Evolutionary conservation across 2,113 vertebrate species (phyloP).

Genomic region (Spilogale gracilis): DNA sequence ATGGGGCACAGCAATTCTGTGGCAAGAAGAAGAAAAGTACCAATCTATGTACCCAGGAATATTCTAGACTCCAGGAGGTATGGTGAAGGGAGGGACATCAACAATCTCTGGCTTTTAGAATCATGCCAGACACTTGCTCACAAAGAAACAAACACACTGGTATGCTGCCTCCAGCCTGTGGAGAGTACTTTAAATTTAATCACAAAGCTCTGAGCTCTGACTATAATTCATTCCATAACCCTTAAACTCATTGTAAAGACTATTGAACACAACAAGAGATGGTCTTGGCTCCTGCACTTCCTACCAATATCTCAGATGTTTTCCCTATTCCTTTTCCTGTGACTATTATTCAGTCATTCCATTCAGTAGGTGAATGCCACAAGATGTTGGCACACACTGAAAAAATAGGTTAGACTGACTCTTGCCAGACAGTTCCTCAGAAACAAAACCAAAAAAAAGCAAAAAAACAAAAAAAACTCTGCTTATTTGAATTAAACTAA

Average conservation of each 20-base stretch:
- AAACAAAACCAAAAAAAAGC: not conserved
- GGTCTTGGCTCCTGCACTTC: not conserved
- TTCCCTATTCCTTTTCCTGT: accelerated
- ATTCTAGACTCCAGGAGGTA: not conserved
- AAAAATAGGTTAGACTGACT: not conserved
- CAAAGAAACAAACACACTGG: not conserved
- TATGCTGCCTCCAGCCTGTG: not conserved
- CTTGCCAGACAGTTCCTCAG: not conserved
- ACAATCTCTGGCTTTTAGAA: not conserved
- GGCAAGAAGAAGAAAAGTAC: not conserved
- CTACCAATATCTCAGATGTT: not conserved
- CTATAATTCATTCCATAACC: not conserved
- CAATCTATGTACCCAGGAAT: not conserved
- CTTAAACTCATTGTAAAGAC: not conserved
- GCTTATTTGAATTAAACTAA: not conserved
- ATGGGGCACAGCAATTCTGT: not conserved
- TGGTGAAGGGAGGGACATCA: not conserved
- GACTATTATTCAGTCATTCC: not conserved
- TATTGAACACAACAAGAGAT: not conserved
- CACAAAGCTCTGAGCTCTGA: not conserved
- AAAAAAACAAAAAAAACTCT: not conserved
- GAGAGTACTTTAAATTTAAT: not conserved
- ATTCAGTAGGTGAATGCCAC: not conserved
- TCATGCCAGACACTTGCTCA: not conserved
- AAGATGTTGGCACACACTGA: not conserved